Base-by-base conservation (phyloP, 2,797 vertebrate genomes). In the Notolepis coatsorum region DNA sequence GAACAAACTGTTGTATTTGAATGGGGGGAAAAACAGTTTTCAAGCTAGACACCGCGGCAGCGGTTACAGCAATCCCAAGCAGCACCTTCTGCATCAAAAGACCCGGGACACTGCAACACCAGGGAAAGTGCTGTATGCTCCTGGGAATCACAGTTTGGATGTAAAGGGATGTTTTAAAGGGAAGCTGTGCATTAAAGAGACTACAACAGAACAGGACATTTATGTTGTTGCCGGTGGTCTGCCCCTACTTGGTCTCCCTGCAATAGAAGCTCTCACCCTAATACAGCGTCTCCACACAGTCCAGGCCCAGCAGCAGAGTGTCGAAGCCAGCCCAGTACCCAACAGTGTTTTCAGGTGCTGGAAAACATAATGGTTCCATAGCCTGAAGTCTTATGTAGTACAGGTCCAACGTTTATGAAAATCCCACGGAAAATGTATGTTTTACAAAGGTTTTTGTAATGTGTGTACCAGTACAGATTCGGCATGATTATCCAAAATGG, bases 41-140 rank as follows among this genome's bases (percentile, higher is more conserved):
- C n/a, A 78, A 70, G 25, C 20, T 75, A 23, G 72, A 71, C 7
- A 75, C 55, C 13, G 57, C 57, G 15, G 55, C 60, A 39, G 41
- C 43, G 13, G 67, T 65, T 15, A 58, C 46, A 20, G 51, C 57
- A 47, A 48, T 61, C 38, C 57, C 61, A 20, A 49, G 23, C 33
- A 52, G 15, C 38, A 47, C 2, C 4, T 65, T 39, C 31, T 56
- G 37, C 9, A 49, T 5, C 4, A 27, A 28, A 20, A 48, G n/a
- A n/a, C n/a, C n/a, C n/a, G n/a, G n/a, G 15, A 3, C 25, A 65
- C 7, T 23, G 45, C n/a, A n/a, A n/a, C n/a, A n/a, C n/a, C n/a
- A n/a, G n/a, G n/a, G n/a, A n/a, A 2, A 60, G 38, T 60, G 37
- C 38, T 51, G 46, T 61, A 55, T 61, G 50, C 41, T 0, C 49